Evolutionary conservation across 2,113 vertebrate species (phyloP), one percentile per base, ranked within the genome.

Genomic region (Porphyrio hochstetteri): DNA sequence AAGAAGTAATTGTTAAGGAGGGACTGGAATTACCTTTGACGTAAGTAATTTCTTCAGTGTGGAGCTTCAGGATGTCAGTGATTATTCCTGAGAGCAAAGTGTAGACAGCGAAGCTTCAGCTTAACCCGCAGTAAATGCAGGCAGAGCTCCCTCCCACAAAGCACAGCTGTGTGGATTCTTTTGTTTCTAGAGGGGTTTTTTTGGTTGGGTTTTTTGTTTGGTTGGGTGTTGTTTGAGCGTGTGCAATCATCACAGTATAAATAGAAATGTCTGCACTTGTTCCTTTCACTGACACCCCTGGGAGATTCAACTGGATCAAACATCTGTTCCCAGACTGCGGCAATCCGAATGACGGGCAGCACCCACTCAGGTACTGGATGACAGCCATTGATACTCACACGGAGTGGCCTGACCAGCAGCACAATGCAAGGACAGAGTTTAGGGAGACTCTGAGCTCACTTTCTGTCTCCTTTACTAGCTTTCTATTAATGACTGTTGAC

Each of bases 281-380:
- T 86, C 16, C 35, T 86, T 50, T 57, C 38, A 65, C 35, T 78
- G 53, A 86, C 83, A 63, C 46, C 28, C 19, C n/a, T 55, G 17
- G 29, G 33, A 78, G 7, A 38, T 38, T 44, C 1, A 12, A 29
- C 2, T 23, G 48, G 8, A 57, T 55, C 17, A 63, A 55, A 28
- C 28, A 35, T 23, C 38, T 63, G 40, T 28, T 74, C 36, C 29
- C 4, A 20, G 48, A 7, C 4, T 67, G 23, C 38, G 29, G 16
- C 27, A 70, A 46, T 11, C 17, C 16, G 21, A 69, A 46, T 5
- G 42, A 46, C 20, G 61, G 44, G n/a, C 20, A 90, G 53, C 25
- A 82, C 7, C 23, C 42, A 9, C 8, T 9, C 0, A 1, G 53
- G 25, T 50, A 28, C 18, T 11, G 10, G 29, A 7, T 6, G 24